Percentiles rank a stretch among this genome's conserved stretches.
phyloP scores from a whole-genome alignment of 2,888 invertebrate genomes.

The Eulithis testata region DNA sequence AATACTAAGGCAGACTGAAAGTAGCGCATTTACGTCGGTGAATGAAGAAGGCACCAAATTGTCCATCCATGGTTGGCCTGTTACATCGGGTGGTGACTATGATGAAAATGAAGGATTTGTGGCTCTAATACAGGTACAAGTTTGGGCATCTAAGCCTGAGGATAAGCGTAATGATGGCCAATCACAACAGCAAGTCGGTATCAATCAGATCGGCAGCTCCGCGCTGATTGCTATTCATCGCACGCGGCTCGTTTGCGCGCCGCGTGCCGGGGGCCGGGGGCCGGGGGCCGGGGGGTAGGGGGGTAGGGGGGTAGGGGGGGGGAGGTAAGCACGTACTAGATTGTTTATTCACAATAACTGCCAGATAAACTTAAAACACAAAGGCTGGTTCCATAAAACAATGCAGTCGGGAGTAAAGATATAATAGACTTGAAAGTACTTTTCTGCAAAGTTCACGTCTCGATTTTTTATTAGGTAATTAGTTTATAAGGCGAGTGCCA shows the following conservation, averaged over 20 bases:
- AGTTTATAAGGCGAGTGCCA: too few species aligned
- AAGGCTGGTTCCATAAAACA: too few species aligned
- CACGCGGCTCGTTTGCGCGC: slow-evolving; percentile 21
- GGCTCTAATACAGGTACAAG: background rate
- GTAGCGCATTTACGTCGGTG: too few species aligned
- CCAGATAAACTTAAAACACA: slow-evolving; percentile 5
- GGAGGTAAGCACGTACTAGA: slow-evolving; percentile 15
- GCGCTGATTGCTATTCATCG: slow-evolving; percentile 21
- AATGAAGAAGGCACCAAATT: too few species aligned
- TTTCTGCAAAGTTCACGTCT: too few species aligned
- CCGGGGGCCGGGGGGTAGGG: background rate
- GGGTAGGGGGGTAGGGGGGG: background rate
- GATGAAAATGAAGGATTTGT: too few species aligned
- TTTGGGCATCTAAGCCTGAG: slow-evolving; percentile 1
- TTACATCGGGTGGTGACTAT: too few species aligned
- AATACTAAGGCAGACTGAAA: too few species aligned
- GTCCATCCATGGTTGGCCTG: too few species aligned
- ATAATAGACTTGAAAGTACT: too few species aligned
- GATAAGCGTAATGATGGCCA: slow-evolving; percentile 12
- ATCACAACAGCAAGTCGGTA: slow-evolving; percentile 18
- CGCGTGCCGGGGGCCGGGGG: background rate
- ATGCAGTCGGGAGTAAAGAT: too few species aligned
- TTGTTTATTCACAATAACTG: slow-evolving; percentile 19
- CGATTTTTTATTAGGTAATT: too few species aligned
- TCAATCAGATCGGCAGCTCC: slow-evolving; percentile 11